Evolutionary conservation across 2,113 vertebrate genomes (phyloP).

Genomic region (Pantherophis guttatus): DNA sequence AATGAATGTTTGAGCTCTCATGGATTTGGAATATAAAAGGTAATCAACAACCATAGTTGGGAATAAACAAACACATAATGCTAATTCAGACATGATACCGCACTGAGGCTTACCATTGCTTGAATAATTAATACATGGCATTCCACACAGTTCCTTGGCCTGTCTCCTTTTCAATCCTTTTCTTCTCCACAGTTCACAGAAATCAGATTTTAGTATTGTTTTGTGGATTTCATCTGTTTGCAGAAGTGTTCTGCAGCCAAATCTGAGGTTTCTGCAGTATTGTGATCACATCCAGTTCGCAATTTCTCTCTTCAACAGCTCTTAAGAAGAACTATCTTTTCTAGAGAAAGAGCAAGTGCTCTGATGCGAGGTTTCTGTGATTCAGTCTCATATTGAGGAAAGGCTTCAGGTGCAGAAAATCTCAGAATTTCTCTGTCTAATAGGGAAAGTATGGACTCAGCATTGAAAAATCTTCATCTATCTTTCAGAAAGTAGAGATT

Average conservation of each 20-base stretch:
- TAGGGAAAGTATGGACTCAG: background rate
- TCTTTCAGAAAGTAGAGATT: background rate
- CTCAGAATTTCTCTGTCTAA: background rate
- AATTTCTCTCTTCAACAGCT: background rate
- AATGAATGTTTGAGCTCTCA: background rate
- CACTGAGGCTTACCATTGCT: background rate
- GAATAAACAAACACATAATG: background rate
- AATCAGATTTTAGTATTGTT: background rate
- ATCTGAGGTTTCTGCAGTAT: background rate
- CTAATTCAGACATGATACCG: background rate
- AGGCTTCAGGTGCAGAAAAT: background rate
- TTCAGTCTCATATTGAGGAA: background rate
- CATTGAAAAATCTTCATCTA: background rate
- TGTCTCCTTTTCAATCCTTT: background rate
- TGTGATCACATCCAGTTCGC: background rate
- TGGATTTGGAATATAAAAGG: background rate
- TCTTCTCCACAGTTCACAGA: background rate
- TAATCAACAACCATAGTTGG: background rate
- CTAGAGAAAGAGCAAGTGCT: background rate
- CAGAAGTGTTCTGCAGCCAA: background rate
- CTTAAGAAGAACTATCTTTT: background rate
- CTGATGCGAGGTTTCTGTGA: background rate
- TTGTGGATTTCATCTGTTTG: background rate
- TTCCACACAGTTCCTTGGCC: background rate
- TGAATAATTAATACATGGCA: background rate